Base-by-base conservation (phyloP, 2,888 invertebrate species). In the Euzophera pinguis region DNA sequence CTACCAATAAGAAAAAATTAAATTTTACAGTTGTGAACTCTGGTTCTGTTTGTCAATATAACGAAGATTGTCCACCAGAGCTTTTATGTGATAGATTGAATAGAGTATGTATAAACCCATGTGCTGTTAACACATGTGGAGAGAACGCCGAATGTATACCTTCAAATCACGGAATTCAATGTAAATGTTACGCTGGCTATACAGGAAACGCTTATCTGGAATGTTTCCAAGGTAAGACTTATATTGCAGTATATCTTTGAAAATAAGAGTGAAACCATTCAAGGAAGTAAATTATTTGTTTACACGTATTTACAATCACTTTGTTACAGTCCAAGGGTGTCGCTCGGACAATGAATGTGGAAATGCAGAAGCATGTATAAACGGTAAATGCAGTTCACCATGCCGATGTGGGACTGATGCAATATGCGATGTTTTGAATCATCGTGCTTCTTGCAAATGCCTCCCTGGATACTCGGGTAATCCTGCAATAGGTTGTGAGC, bases 51-150 rank as follows among this genome's bases (percentile, higher is more conserved):
- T 97, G 97, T 75, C 97, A 97, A 77, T 96, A 96, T 81, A 97
- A 97, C 71, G 96, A 96, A 89, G 97, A 97, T 71, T 97, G 97
- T 75, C 96, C 96, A 52, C 95, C 95, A n/a, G 93, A 95, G 68
- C 93, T 95, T 67, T 88, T 96, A 16, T 97, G 97, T 76, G 97
- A 97, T 80, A 92, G 96, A 63, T 85, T 96, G 48, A 97, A 96
- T 71, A 91, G 97, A 73, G 92, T 94, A 47, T 97, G 97, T 75
- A 94, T 96, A 61, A 96, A 93, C 78, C 96, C 96, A 1, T 96
- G 96, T 73, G 91, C 92, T 63, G 93, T 94, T 63, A 94, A 95
- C 73, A 94, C 95, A 43, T 97, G 96, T 69, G 96, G 96, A 35
- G 94, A 94, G 54, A 95, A 96, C 75, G 96, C 96, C 1, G 94